Base-by-base conservation (phyloP, 2,113 vertebrate species). In the Megalops atlanticus region DNA sequence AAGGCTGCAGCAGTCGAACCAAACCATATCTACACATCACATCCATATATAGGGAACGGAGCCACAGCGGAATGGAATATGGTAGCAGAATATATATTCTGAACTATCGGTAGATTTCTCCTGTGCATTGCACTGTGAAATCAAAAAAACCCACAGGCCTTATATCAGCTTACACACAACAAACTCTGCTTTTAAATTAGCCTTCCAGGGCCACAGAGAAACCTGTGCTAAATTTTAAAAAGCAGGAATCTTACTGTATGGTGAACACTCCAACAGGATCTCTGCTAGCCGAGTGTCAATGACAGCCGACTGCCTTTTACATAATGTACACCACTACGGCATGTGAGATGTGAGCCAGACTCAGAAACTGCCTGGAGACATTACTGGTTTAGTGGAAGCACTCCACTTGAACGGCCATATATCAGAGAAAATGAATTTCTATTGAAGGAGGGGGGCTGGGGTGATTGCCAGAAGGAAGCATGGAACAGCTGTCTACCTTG, bases 181-280 rank as follows among this genome's bases (percentile, higher is more conserved):
- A 38, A 24, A 43, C 43, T 38, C 24, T n/a, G 36, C 72, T n/a
- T 40, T 78, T 49, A 78, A 64, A 78, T 64, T 68, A 36, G 27
- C 52, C 52, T 38, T 40, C 49, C 35, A 41, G 52, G 49, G 47
- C 18, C 24, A 27, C 21, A 10, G 21, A 39, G n/a, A 74, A 74
- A 43, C 70, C 33, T 36, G 5, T 10, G 21, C 7, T 27, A 78
- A 64, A 36, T 24, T 68, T n/a, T 27, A 39, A 49, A 58, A 33
- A 78, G 52, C 14, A 41, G 36, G n/a, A 52, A 58, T 39, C 33
- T 58, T 38, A 38, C 49, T 78, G 47, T 31, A 27, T 8, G 18
- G 7, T 38, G 27, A 36, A 77, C 7, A 38, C 7, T 54, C 45
- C 27, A 54, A 36, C 31, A 54, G 47, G 75, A 77, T 52, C 76